phyloP scores from a whole-genome alignment of 2,888 invertebrate genomes.

The Muschampia staudingeri region DNA sequence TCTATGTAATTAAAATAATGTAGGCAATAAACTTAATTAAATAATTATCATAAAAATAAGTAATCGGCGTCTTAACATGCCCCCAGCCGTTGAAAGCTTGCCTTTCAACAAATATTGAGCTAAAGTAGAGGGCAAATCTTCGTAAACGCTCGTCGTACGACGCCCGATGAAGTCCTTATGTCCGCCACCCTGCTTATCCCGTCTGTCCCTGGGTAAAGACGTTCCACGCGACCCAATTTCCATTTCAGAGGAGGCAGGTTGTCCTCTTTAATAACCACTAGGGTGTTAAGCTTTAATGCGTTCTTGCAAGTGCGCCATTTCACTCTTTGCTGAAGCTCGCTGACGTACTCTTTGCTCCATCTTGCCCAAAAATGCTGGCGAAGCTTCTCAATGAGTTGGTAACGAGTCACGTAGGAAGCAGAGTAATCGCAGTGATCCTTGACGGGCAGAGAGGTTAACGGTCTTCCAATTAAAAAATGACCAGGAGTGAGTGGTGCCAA shows the following conservation, averaged over 20 bases:
- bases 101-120: conserved; percentile 30
- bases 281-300: neutral
- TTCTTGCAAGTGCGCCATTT: conserved; percentile 31
- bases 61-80: conserved; percentile 14
- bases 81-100: conserved; percentile 36
- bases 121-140: conserved; percentile 40
- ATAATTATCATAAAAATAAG: no score
- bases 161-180: conserved; percentile 31
- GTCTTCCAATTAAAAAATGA: conserved; percentile 63
- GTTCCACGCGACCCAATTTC: conserved; percentile 36
- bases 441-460: conserved; percentile 50
- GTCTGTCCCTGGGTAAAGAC: conserved; percentile 37
- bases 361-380: conserved; percentile 47
- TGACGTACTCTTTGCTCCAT: conserved; percentile 22
- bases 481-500: conserved; percentile 58
- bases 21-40: no score
- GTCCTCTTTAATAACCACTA: conserved; percentile 40
- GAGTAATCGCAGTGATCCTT: neutral
- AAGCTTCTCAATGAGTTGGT: conserved; percentile 34
- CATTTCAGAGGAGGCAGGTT: conserved; percentile 41
- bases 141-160: conserved; percentile 40
- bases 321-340: conserved; percentile 31
- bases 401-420: conserved; percentile 11
- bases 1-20: no score
- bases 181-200: conserved; percentile 38